Conservation (phyloP, 2,113 vertebrate genomes). For the Megatriorchis doriae region DNA sequence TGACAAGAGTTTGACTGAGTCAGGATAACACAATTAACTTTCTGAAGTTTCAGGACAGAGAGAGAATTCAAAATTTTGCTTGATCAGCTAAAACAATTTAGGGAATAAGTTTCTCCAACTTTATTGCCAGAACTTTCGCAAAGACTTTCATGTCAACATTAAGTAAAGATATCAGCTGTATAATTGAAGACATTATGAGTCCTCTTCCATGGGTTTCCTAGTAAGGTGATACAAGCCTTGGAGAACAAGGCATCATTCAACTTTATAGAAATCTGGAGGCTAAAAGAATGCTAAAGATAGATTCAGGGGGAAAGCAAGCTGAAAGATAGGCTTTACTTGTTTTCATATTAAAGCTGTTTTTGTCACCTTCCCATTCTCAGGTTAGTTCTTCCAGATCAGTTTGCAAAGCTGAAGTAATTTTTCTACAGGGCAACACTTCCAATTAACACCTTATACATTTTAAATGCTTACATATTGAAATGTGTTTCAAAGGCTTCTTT, state of each 20-base stretch:
- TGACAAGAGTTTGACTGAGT: slow-evolving; percentile 41
- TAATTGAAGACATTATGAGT: slow-evolving; percentile 1
- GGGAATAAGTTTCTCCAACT: background rate
- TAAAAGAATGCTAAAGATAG: slow-evolving; percentile 15
- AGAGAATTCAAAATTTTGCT: slow-evolving; percentile 43
- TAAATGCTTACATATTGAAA: background rate
- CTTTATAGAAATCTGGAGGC: background rate
- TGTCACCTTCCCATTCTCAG: background rate
- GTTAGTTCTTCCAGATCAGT: background rate
- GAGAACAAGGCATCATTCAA: slow-evolving; percentile 52
- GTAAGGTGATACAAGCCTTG: slow-evolving; percentile 10
- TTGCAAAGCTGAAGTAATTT: background rate
- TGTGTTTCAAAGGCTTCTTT: background rate
- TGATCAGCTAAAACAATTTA: slow-evolving; percentile 55
- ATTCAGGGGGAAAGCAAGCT: background rate
- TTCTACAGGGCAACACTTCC: background rate
- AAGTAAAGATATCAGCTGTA: background rate
- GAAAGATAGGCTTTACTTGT: background rate
- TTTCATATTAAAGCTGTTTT: background rate
- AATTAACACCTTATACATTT: background rate
- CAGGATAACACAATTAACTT: slow-evolving; percentile 41
- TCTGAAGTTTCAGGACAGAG: slow-evolving; percentile 25
- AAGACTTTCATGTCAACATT: slow-evolving; percentile 14
- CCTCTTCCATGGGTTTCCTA: slow-evolving; percentile 7
- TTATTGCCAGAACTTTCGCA: slow-evolving; percentile 9